Conservation (phyloP, 2,113 vertebrate genomes). For the Amia ocellicauda region DNA sequence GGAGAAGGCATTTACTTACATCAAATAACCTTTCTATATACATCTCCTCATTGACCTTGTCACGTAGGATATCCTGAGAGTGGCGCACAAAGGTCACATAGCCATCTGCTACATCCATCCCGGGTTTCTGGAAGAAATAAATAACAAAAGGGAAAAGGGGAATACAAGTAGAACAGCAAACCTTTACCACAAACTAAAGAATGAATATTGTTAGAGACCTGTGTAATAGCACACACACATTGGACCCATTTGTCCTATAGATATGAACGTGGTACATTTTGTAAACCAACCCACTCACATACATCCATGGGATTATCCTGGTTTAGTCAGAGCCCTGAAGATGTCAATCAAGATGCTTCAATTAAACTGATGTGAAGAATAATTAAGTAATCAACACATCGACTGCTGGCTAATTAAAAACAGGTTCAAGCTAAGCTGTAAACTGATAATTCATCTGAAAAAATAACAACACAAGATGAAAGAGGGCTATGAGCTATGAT, state of each 20-base stretch:
- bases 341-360: no score
- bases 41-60: slow-evolving; percentile 99
- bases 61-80: slow-evolving; percentile 97
- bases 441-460: no score
- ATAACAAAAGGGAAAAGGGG: slow-evolving; percentile 27
- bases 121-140: slow-evolving; percentile 80
- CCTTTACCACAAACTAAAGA: background rate
- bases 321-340: no score
- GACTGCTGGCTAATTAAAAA: no score
- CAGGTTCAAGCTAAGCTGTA: no score
- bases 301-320: no score
- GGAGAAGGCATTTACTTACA: slow-evolving; percentile 99
- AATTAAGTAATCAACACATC: no score
- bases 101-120: slow-evolving; percentile 96
- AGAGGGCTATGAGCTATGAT: no score
- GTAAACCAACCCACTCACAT: no score
- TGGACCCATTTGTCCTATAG: background rate
- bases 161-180: background rate
- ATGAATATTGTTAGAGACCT: background rate
- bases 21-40: slow-evolving; percentile 99
- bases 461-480: no score
- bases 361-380: no score
- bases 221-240: background rate
- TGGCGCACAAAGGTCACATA: slow-evolving; percentile 98
- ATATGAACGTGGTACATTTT: background rate